A percentile compares a stretch with the other conserved stretches of the same genome.
Evolutionary conservation across 2,113 vertebrate species (phyloP).

Genomic region (Panthera leo): DNA sequence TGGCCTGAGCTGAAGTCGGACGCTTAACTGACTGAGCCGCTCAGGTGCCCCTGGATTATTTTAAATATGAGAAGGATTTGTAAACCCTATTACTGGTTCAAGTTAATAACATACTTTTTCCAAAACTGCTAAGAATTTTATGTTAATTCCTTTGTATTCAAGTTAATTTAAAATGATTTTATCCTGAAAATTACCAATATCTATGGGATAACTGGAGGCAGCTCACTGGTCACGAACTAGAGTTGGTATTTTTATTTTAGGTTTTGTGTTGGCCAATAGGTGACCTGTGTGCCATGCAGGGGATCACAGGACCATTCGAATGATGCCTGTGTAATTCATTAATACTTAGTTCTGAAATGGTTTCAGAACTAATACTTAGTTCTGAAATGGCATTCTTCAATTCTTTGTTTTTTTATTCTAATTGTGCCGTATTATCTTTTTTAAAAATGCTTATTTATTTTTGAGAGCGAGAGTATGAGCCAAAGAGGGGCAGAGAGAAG

Average conservation of each 20-base stretch:
- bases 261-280: neutral
- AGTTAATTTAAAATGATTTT: conserved; percentile 43
- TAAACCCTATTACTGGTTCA: neutral
- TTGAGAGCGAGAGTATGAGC: no score
- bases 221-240: neutral
- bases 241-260: neutral
- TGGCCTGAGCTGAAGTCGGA: no score
- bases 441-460: no score
- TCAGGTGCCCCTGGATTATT: neutral
- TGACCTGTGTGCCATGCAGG: neutral
- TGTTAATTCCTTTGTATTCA: neutral
- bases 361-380: neutral
- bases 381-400: neutral
- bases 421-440: neutral
- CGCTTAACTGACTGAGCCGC: no score
- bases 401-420: neutral
- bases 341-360: neutral
- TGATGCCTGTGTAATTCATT: neutral
- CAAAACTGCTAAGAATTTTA: neutral
- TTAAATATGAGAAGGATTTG: neutral
- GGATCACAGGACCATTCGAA: neutral
- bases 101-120: neutral
- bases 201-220: neutral
- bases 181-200: neutral
- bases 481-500: no score